Base-by-base conservation (phyloP, 2,888 invertebrate genomes). In the Vanessa cardui region DNA sequence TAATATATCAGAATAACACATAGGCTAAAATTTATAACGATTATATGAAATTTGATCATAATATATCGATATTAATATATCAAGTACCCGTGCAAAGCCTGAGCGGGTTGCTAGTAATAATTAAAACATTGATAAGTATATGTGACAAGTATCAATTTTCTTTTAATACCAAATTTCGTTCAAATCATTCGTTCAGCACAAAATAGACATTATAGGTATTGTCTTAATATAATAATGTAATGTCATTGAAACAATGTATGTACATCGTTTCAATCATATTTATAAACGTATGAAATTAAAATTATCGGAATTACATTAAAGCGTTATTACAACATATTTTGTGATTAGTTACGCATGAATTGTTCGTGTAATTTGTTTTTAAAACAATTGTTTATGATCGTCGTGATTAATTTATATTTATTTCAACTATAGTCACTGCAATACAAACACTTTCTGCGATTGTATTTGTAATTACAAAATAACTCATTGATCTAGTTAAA, bases 311-410 rank as follows among this genome's bases (percentile, higher is more conserved):
- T 69, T 61, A 44, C 70, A 74, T 73, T 74, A 73, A 68, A 68
- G 68, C 56, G 58, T 62, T 67, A 71, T 71, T 71, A 69, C 54
- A 64, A 62, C 64, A 66, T 54, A 66, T 66, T 73, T 74, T 63
- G 70, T 59, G 65, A 74, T 74, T 74, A 59, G 70, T 58, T 65
- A 73, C 70, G 73, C 72, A 66, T 73, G 61, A 68, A 65, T 52
- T 60, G 69, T 69, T 72, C 63, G 47, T 62, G 49, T 70, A 65
- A 62, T 64, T 54, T 44, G 46, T 62, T 31, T n/a, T 46, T 49
- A 46, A 61, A 64, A 56, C 39, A n/a, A 45, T 49, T 18, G 68
- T 64, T 64, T 52, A 50, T 44, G 45, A 33, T n/a, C 44, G 49
- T 64, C 18, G 33, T 68, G 56, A 60, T 49, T 65, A 49, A 58